Evolutionary conservation across 2,797 vertebrate species (phyloP), one percentile per base, ranked within the genome.

Genomic region (Avahi laniger): DNA sequence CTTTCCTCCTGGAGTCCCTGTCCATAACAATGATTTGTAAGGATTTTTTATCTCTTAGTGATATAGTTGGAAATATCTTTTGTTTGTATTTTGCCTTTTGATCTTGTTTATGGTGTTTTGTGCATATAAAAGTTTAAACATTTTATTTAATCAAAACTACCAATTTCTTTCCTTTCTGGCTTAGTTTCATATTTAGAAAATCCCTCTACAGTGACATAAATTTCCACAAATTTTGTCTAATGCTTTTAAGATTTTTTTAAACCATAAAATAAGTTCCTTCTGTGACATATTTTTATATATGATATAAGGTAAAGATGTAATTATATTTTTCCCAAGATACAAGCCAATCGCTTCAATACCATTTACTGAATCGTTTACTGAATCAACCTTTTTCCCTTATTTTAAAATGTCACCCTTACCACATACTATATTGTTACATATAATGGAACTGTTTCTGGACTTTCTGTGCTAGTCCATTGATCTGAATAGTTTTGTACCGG

Each of bases 181-280:
- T 88, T 80, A 50, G 24, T 54, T 85, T 95, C 50, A 65, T 63
- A 85, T 54, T 91, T 88, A 91, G 78, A 95, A 94, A 96, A 93
- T 69, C 43, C 67, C 50, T 80, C 43, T 70, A 52, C 0, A 54
- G 35, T 73, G 57, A 84, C 22, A 89, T 28, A 85, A 87, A 61
- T 69, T 73, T 83, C 57, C 38, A 89, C 12, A 50, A 50, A 89
- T 89, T 83, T 93, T 91, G 30, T 69, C 35, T 96, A 91, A 89
- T 57, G 20, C 20, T 61, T 48, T 75, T 70, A 43, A 76, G 38
- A 46, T 43, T 30, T 86, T 63, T 82, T 94, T 73, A 83, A 81
- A 57, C 50, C 57, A 63, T 13, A 94, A 82, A 50, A 48, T 54
- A 76, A 61, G 10, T 72, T 73, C 5, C 28, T 76, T 69, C 57